Evolutionary conservation across 2,113 vertebrate species (phyloP).

Genomic region (Dipodomys stephensi): DNA sequence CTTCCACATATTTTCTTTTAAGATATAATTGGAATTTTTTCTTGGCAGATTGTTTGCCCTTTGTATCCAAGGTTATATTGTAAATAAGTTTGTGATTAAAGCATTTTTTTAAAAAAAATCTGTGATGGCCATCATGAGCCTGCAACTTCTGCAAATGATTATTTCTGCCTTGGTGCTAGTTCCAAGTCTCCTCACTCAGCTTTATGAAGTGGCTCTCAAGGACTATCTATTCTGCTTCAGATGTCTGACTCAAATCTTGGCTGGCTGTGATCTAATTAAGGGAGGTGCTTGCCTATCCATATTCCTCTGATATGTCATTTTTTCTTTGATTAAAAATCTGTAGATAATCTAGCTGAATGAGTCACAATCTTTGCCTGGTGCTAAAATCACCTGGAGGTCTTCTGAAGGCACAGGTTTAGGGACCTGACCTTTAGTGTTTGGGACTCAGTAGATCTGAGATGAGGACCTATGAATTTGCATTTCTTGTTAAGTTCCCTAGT

Average conservation of each 20-base stretch:
- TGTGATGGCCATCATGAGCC: conserved; percentile 57
- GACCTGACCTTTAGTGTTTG: background rate
- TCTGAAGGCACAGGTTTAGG: background rate
- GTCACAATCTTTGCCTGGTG: background rate
- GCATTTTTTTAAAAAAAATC: conserved; percentile 26
- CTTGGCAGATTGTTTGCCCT: conserved; percentile 81
- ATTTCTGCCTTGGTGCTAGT: conserved; percentile 48
- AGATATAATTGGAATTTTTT: conserved; percentile 84
- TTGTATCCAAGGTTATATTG: conserved; percentile 80
- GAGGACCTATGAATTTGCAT: background rate
- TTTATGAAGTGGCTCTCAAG: background rate
- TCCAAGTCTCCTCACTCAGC: conserved; percentile 72
- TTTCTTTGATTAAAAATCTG: conserved; percentile 67
- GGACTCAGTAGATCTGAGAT: background rate
- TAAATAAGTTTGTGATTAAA: conserved; percentile 84
- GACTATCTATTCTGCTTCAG: conserved; percentile 73
- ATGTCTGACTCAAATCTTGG: conserved; percentile 72
- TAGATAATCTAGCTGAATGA: conserved; percentile 32
- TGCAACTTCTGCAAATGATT: conserved; percentile 66
- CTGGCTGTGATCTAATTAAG: conserved; percentile 65
- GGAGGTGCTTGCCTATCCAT: conserved; percentile 63
- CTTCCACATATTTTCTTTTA: conserved; percentile 76
- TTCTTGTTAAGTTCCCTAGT: background rate
- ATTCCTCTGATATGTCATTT: conserved; percentile 50
- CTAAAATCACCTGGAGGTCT: background rate